phyloP scores from a whole-genome alignment of 53 echinoderm and acorn worm genomes.

The Stichopus horrens region DNA sequence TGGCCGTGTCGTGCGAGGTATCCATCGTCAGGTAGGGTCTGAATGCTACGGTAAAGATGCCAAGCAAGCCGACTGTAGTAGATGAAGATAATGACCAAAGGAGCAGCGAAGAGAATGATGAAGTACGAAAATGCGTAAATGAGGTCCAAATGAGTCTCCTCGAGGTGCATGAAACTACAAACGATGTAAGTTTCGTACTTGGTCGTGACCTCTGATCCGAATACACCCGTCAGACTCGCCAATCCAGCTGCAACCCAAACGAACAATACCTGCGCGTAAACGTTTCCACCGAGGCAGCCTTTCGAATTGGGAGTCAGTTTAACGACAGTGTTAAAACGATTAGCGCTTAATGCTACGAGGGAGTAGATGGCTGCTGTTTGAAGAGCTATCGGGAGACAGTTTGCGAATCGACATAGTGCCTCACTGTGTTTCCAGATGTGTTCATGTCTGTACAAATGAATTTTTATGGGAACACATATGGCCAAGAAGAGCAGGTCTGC shows the following conservation, averaged over 20 bases:
- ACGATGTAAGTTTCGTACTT: background rate
- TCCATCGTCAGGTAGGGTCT: conserved; percentile 42
- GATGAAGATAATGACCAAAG: conserved; percentile 26
- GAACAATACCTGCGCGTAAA: conserved; percentile 16
- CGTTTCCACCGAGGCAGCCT: conserved; percentile 41
- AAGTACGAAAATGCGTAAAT: conserved; percentile 33
- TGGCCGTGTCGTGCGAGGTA: conserved; percentile 38
- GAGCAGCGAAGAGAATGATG: conserved; percentile 25
- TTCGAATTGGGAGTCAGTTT: conserved; percentile 19
- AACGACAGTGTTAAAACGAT: conserved; percentile 19
- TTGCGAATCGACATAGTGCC: background rate
- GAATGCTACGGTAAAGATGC: conserved; percentile 40
- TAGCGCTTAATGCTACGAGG: conserved; percentile 33
- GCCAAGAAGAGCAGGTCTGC: conserved; percentile 31
- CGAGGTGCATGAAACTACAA: conserved; percentile 41
- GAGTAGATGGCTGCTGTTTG: conserved; percentile 39
- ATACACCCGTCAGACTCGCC: conserved; percentile 21
- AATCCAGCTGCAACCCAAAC: conserved; percentile 13
- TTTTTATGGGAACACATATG: conserved; percentile 27
- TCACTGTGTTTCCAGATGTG: conserved; percentile 26
- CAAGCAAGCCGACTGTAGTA: conserved; percentile 49
- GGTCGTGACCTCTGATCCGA: background rate
- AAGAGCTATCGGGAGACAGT: conserved; percentile 7
- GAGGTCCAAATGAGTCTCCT: conserved; percentile 12
- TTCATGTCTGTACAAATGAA: background rate